These are phyloP conservation scores for Centropristis striata DNA, from an alignment of 2,113 vertebrate genomes.

Conservation along the genomic window DNA sequence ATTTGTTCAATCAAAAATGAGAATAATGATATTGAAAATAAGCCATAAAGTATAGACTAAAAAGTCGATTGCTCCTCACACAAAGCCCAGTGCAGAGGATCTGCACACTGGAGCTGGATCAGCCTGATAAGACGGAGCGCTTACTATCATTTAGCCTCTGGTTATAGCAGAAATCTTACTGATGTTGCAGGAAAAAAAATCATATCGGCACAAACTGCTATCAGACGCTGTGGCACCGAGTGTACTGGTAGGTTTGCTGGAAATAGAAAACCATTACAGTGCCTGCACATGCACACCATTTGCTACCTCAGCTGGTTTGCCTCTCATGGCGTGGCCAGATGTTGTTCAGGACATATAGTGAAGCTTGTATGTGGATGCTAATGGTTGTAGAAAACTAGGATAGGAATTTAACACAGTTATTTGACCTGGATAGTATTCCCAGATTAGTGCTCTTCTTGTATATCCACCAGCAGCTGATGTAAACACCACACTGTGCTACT, in stretches of 20 bases:
- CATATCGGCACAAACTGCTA: neutral
- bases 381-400: neutral
- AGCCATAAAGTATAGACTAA: neutral
- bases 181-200: neutral
- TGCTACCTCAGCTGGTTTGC: neutral
- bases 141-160: neutral
- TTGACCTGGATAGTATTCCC: conserved; percentile 29
- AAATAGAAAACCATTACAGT: conserved; percentile 1
- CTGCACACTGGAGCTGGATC: neutral
- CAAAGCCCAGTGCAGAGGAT: neutral
- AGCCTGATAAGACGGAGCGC: neutral
- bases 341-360: neutral
- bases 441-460: neutral
- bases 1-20: neutral
- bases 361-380: neutral
- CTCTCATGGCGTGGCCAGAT: neutral
- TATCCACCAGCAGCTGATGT: conserved; percentile 16
- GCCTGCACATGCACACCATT: neutral
- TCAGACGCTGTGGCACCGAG: neutral
- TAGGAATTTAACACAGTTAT: neutral
- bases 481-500: conserved; percentile 11
- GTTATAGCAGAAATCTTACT: conserved; percentile 2
- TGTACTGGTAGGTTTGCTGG: neutral
- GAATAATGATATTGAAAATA: neutral
- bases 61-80: neutral